Conservation (phyloP, 2,797 vertebrate species). For the Coregonus suidteri region DNA sequence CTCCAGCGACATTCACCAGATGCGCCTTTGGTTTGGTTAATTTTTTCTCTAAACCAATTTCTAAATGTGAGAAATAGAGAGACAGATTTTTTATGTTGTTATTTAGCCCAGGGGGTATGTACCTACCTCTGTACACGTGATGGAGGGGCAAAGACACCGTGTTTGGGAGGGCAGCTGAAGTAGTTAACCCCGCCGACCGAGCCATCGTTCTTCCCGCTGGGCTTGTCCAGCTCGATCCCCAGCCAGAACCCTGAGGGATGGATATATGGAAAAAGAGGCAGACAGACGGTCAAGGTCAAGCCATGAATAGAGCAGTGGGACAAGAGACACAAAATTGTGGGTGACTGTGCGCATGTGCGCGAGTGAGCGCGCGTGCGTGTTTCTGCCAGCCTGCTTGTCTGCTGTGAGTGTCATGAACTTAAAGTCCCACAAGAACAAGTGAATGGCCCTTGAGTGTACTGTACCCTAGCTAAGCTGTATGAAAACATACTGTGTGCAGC, state of each 20-base stretch:
- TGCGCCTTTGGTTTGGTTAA: neutral
- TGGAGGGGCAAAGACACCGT: conserved; percentile 93
- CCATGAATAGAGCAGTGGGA: too few relatives aligned
- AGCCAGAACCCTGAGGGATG: conserved; percentile 86
- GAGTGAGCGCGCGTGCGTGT: too few relatives aligned
- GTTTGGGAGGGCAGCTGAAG: conserved; percentile 90
- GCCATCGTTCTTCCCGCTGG: conserved; percentile 95
- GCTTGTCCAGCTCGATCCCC: conserved; percentile 93
- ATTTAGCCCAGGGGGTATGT: neutral
- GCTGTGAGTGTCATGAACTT: too few relatives aligned
- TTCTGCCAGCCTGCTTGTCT: too few relatives aligned
- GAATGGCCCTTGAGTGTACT: too few relatives aligned
- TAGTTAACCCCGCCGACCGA: conserved; percentile 91
- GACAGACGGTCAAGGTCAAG: too few relatives aligned
- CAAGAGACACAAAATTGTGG: too few relatives aligned
- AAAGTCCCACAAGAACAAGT: too few relatives aligned
- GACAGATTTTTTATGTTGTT: neutral
- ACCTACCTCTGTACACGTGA: conserved; percentile 92
- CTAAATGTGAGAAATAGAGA: neutral
- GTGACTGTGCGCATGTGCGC: too few relatives aligned
- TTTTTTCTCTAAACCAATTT: neutral
- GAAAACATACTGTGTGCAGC: too few relatives aligned
- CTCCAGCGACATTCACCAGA: conserved; percentile 17
- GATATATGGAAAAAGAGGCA: conserved; percentile 16
- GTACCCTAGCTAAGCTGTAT: too few relatives aligned